These are phyloP conservation scores for Coregonus suidteri DNA, from an alignment of 2,797 vertebrate species.

Conservation along the genomic window DNA sequence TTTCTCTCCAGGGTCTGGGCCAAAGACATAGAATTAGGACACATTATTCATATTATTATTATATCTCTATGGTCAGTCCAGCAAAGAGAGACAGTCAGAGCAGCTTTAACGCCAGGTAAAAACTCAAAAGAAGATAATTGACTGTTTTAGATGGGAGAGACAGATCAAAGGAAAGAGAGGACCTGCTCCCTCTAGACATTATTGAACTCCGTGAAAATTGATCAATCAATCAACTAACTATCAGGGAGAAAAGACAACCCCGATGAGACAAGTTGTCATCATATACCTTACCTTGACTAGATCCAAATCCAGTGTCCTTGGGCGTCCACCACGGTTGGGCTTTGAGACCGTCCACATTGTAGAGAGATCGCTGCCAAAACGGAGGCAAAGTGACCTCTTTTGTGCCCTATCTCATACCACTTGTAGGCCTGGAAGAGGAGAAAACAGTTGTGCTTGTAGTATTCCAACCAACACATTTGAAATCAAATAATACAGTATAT, in stretches of 20 bases:
- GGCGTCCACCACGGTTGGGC: slow-evolving; percentile 96
- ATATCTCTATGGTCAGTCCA: too few species aligned
- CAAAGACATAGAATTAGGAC: slow-evolving; percentile 18
- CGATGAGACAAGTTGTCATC: not conserved
- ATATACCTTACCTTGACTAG: slow-evolving; percentile 82
- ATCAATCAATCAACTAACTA: not conserved
- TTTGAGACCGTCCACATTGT: slow-evolving; percentile 90
- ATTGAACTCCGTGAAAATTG: not conserved
- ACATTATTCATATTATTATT: not conserved
- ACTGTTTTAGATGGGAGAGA: not conserved
- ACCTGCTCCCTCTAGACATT: too few species aligned
- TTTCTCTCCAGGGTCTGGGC: slow-evolving; percentile 88
- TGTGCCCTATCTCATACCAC: slow-evolving; percentile 91
- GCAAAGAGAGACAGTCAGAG: not conserved
- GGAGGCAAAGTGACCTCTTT: slow-evolving; percentile 90
- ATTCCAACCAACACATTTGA: not conserved
- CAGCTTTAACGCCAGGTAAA: not conserved
- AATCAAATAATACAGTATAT: not conserved
- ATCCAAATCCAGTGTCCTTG: slow-evolving; percentile 84
- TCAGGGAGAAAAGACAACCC: not conserved
- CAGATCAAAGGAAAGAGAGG: slow-evolving; percentile 11
- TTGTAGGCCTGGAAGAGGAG: slow-evolving; percentile 79
- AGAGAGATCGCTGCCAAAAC: slow-evolving; percentile 96
- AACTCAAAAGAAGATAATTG: too few species aligned
- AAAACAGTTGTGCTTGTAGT: not conserved